A percentile compares a stretch with the other conserved stretches of the same genome.
Conservation (phyloP, 2,888 invertebrate genomes). For the Boloria euphrosyne region DNA sequence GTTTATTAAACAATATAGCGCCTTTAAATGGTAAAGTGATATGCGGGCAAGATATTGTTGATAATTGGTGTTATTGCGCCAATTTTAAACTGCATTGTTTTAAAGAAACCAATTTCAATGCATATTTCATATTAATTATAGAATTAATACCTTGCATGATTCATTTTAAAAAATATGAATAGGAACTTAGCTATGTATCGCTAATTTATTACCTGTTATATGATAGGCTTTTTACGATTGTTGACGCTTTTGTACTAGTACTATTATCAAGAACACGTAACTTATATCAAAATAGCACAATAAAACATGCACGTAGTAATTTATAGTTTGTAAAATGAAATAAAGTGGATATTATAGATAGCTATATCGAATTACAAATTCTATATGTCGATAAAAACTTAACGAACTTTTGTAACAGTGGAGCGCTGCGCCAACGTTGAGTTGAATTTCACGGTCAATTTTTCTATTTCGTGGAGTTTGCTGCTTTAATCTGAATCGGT, state of each 20-base stretch:
- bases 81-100: conserved; percentile 24
- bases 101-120: conserved; percentile 13
- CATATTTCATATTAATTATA: conserved; percentile 10
- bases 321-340: conserved; percentile 37
- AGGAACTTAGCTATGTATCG: conserved; percentile 9
- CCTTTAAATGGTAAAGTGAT: conserved; percentile 67
- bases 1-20: conserved; percentile 67
- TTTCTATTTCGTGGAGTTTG: conserved; percentile 75
- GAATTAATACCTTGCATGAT: conserved; percentile 7
- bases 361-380: conserved; percentile 43
- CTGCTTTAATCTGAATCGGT: conserved; percentile 74
- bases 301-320: not conserved
- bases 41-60: conserved; percentile 70
- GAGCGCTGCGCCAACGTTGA: conserved; percentile 61
- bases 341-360: conserved; percentile 42
- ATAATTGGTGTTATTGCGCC: conserved; percentile 49
- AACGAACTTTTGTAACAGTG: conserved; percentile 53
- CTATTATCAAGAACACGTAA: not conserved
- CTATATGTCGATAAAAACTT: conserved; percentile 49
- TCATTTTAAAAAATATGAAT: not conserved
- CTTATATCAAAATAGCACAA: no score
- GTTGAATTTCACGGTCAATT: conserved; percentile 79
- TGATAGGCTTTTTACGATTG: conserved; percentile 5
- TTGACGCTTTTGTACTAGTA: not conserved
- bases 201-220: conserved; percentile 12